phyloP scores from a whole-genome alignment of 35 echinoderm and acorn worm genomes.

The Apostichopus japonicus region DNA sequence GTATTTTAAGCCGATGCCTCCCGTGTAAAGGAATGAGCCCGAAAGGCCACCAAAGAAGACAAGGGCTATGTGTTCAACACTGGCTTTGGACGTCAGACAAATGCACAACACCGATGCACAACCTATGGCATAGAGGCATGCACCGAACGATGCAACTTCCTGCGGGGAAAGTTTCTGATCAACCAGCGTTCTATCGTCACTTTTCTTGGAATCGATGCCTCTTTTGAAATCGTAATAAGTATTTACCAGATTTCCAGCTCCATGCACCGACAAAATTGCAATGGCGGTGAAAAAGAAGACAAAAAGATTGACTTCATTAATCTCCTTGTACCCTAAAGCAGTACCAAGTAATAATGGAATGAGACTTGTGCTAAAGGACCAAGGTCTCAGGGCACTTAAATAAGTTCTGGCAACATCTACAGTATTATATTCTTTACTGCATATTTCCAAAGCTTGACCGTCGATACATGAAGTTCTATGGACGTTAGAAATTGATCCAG shows the following conservation, averaged over 20 bases:
- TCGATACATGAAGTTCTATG: background rate
- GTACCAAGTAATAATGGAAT: conserved; percentile 74
- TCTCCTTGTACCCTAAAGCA: conserved; percentile 80
- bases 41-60: conserved; percentile 94
- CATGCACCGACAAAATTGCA: conserved; percentile 90
- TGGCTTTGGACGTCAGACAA: conserved; percentile 69
- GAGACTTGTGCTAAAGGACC: conserved; percentile 91
- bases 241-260: conserved; percentile 94
- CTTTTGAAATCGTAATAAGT: conserved; percentile 94
- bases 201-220: conserved; percentile 95
- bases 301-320: conserved; percentile 34
- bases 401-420: background rate
- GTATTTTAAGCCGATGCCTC: conserved; percentile 95
- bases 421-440: background rate
- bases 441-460: background rate
- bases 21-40: conserved; percentile 93
- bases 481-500: background rate
- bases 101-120: conserved; percentile 68
- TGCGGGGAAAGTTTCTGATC: conserved; percentile 73
- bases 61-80: conserved; percentile 94
- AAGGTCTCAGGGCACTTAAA: conserved; percentile 71
- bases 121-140: conserved; percentile 78
- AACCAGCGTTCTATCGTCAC: conserved; percentile 94
- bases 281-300: conserved; percentile 64
- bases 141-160: conserved; percentile 85